Base-by-base conservation (phyloP, 2,888 invertebrate genomes). In the Drosophila peninsularis region DNA sequence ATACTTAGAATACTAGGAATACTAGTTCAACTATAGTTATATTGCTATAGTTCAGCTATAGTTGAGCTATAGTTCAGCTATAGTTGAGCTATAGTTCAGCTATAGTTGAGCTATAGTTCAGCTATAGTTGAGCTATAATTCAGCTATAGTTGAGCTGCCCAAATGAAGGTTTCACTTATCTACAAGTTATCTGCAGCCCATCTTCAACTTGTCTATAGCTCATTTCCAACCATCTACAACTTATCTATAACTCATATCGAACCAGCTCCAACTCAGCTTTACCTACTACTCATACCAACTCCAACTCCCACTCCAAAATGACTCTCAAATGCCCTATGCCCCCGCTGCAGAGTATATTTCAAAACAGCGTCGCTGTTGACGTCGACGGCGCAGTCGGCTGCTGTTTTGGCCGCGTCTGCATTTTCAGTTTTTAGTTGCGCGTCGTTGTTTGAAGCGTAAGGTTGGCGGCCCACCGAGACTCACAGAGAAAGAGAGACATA, bases 381-480 rank as follows among this genome's bases (percentile, higher is more conserved):
- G 63, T 21, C 54, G 56, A 44, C 72, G 27, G 27, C 67, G 52
- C 56, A 24, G 74, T 42, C 68, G 60, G 62, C 62, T 62, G 75
- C 79, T 71, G 75, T 76, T 71, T 76, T 78, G 74, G 82, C 74
- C 50, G 75, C 76, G 83, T 83, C 82, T 88, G 88, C 88, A 82
- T 68, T 85, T 83, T 71, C 47, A 65, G 74, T 66, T 69, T 75
- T 90, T 77, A 90, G 88, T 90, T 75, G 88, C 83, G 80, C 90
- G 90, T 83, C 80, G 89, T 82, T 78, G 88, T 78, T 89, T 74
- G 80, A 74, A 85, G 79, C 82, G 86, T 78, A 67, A 77, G 82
- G 89, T 86, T 80, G 66, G 39, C 60, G 65, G 42, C 56, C 42
- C 53, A 60, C 10, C 30, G 41, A 30, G 63, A 45, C 62, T 24